A percentile compares a stretch with the other conserved stretches of the same genome.
Evolutionary conservation across 2,113 vertebrate species (phyloP).

Genomic region (Lepus timidus): DNA sequence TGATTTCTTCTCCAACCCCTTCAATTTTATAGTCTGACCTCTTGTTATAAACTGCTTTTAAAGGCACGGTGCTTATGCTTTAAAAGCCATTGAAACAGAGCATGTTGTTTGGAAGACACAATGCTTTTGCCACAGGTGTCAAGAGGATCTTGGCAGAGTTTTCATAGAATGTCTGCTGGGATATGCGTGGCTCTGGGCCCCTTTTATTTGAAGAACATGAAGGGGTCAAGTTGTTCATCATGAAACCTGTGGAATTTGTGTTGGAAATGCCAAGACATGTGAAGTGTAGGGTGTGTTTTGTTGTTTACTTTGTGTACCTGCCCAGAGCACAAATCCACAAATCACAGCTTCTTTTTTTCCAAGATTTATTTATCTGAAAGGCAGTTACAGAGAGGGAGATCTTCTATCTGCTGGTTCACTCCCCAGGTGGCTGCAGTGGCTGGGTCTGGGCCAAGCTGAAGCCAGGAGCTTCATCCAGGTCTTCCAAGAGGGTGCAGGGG

Average conservation of each 20-base stretch:
- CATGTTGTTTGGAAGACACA: background rate
- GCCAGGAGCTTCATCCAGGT: no score
- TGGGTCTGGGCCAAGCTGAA: no score
- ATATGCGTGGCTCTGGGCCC: background rate
- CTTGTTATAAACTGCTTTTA: conserved; percentile 60
- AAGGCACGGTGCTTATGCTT: conserved; percentile 6
- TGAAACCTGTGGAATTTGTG: conserved; percentile 21
- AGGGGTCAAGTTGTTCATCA: background rate
- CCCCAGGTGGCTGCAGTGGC: no score
- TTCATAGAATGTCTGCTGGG: background rate
- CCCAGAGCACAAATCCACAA: background rate
- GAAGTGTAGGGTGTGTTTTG: background rate
- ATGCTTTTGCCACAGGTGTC: conserved; percentile 44
- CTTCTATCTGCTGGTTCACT: no score
- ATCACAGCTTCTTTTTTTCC: background rate
- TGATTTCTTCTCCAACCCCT: conserved; percentile 67
- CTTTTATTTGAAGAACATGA: background rate
- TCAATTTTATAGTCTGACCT: conserved; percentile 61
- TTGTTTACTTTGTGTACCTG: conserved; percentile 6
- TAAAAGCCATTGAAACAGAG: conserved; percentile 60
- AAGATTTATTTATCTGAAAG: no score
- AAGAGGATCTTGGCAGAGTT: conserved; percentile 4
- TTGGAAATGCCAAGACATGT: conserved; percentile 19
- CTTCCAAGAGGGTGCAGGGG: no score
- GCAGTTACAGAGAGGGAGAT: no score